Percentiles rank a stretch among this genome's conserved stretches.
phyloP scores from a whole-genome alignment of 2,797 vertebrate genomes.

The Megaceryle alcyon region DNA sequence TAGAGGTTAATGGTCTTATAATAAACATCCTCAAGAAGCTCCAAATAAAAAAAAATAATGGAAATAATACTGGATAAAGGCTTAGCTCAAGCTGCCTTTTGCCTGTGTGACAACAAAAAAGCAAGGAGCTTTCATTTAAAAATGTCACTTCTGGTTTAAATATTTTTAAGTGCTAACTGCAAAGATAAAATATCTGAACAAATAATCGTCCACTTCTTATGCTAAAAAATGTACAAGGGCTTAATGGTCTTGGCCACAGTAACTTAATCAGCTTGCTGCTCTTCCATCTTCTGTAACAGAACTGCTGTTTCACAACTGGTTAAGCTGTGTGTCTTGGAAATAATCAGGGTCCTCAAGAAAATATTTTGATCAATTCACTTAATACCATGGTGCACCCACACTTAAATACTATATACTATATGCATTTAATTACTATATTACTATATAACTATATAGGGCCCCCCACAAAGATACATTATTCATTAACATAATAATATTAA shows the following conservation, averaged over 20 bases:
- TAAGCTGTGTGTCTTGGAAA: not conserved
- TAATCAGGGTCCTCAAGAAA: not conserved
- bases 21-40: not conserved
- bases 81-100: not conserved
- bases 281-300: not conserved
- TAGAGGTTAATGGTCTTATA: not conserved
- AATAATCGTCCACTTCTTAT: not conserved
- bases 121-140: not conserved
- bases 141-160: not conserved
- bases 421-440: not conserved
- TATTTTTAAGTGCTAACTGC: not conserved
- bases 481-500: not conserved
- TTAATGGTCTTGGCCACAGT: not conserved
- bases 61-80: not conserved
- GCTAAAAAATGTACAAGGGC: not conserved
- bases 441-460: not conserved
- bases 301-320: not conserved
- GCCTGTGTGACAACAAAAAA: not conserved
- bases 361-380: not conserved
- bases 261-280: not conserved
- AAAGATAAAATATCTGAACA: not conserved
- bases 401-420: not conserved
- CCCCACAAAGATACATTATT: not conserved
- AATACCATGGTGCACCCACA: not conserved
- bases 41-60: not conserved